Percentiles rank a stretch among this genome's conserved stretches.
phyloP scores from a whole-genome alignment of 2,797 vertebrate genomes.

The Mus spretus region DNA sequence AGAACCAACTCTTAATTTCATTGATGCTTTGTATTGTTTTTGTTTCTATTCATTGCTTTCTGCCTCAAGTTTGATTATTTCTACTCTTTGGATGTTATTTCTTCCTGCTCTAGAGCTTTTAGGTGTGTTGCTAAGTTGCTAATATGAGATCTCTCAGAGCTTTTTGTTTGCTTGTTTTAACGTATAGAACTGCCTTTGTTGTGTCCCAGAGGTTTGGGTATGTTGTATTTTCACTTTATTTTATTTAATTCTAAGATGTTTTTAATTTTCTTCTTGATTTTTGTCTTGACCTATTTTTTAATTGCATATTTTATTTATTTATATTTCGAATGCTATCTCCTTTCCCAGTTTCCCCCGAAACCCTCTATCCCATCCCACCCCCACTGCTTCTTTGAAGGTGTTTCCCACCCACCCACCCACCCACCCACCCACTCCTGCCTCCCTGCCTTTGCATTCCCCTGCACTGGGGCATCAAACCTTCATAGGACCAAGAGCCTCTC shows the following conservation, averaged over 20 bases:
- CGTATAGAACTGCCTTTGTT: neutral
- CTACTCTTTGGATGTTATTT: neutral
- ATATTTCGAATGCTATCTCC: too few relatives aligned
- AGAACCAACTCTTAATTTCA: neutral
- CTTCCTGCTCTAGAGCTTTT: neutral
- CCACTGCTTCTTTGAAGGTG: too few relatives aligned
- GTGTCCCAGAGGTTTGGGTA: neutral
- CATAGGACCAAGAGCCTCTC: too few relatives aligned
- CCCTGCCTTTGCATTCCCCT: too few relatives aligned
- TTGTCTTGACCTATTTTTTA: neutral
- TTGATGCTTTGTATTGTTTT: neutral
- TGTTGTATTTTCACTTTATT: neutral
- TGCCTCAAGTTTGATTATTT: neutral
- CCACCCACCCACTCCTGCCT: too few relatives aligned
- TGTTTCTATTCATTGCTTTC: neutral
- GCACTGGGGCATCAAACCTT: too few relatives aligned
- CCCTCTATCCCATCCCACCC: too few relatives aligned
- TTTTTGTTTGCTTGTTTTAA: neutral
- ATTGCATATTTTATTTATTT: too few relatives aligned
- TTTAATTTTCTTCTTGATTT: conserved; percentile 5
- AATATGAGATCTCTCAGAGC: neutral
- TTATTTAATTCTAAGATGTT: neutral
- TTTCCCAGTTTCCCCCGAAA: too few relatives aligned
- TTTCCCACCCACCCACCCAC: too few relatives aligned
- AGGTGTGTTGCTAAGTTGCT: neutral